Conservation (phyloP, 92 coral and sea anemone species). For the Metridium senile region DNA sequence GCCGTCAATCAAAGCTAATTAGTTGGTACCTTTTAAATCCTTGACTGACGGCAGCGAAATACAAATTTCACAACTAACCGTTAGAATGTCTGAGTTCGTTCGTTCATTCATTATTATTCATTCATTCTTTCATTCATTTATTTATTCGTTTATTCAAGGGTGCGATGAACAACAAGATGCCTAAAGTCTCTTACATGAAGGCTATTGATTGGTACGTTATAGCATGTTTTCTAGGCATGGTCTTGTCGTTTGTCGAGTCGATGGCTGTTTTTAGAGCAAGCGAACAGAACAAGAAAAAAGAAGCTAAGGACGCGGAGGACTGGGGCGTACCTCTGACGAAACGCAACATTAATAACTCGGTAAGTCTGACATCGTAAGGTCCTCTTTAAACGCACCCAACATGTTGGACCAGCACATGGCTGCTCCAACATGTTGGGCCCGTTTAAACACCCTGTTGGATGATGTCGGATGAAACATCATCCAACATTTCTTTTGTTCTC, state of each 20-base stretch:
- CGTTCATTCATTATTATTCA: not conserved
- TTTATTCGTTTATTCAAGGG: constrained; percentile 13
- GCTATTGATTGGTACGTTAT: constrained; percentile 55
- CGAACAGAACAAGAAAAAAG: constrained; percentile 22
- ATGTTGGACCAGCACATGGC: too few species aligned
- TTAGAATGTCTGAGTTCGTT: not conserved
- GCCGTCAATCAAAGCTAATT: too few species aligned
- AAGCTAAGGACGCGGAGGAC: constrained; percentile 30
- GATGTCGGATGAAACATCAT: too few species aligned
- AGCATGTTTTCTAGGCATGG: constrained; percentile 46
- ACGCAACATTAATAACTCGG: constrained; percentile 15
- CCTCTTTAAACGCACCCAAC: too few species aligned
- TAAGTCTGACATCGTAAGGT: too few species aligned
- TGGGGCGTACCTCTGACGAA: constrained; percentile 35
- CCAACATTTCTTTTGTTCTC: too few species aligned
- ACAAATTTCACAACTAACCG: too few species aligned
- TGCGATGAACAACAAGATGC: constrained; percentile 52
- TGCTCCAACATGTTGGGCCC: too few species aligned
- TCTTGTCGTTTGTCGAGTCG: constrained; percentile 51
- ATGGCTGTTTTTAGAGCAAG: constrained; percentile 44
- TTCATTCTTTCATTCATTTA: not conserved
- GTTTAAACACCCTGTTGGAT: too few species aligned
- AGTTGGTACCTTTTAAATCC: too few species aligned
- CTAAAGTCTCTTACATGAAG: constrained; percentile 53
- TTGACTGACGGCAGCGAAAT: too few species aligned